These are phyloP conservation scores for Cottoperca gobio DNA, from an alignment of 2,797 vertebrate species.

Conservation along the genomic window DNA sequence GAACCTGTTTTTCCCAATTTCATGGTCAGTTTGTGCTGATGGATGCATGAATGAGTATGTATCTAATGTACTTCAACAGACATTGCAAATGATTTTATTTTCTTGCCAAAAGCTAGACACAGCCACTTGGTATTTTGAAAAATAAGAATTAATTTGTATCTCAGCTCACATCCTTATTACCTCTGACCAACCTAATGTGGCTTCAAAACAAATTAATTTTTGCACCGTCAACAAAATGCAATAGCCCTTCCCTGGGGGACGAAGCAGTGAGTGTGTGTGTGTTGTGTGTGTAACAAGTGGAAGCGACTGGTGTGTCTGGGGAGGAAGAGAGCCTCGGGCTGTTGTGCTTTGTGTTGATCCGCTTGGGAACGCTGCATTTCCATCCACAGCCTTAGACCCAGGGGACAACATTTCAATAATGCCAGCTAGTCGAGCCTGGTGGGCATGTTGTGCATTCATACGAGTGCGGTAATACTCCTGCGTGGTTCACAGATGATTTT, in stretches of 20 bases:
- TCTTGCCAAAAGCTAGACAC: neutral
- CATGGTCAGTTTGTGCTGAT: neutral
- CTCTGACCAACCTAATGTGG: conserved; percentile 19
- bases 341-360: conserved; percentile 40
- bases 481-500: neutral
- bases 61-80: neutral
- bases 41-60: neutral
- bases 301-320: conserved; percentile 22
- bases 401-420: conserved; percentile 50
- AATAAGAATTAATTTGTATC: neutral
- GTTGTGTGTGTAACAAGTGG: conserved; percentile 18
- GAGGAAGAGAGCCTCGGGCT: conserved; percentile 34
- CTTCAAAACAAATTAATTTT: conserved; percentile 31
- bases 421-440: neutral
- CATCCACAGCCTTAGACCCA: conserved; percentile 28
- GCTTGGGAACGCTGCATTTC: conserved; percentile 19
- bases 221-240: conserved; percentile 24
- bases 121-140: neutral
- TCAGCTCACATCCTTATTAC: neutral
- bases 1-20: neutral
- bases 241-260: neutral
- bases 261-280: neutral
- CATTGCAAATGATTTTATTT: neutral
- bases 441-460: conserved; percentile 15
- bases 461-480: neutral